Percentiles rank a stretch among this genome's conserved stretches.
These are phyloP conservation scores for Eretmochelys imbricata DNA, from an alignment of 2,113 vertebrate genomes.

Conservation along the genomic window DNA sequence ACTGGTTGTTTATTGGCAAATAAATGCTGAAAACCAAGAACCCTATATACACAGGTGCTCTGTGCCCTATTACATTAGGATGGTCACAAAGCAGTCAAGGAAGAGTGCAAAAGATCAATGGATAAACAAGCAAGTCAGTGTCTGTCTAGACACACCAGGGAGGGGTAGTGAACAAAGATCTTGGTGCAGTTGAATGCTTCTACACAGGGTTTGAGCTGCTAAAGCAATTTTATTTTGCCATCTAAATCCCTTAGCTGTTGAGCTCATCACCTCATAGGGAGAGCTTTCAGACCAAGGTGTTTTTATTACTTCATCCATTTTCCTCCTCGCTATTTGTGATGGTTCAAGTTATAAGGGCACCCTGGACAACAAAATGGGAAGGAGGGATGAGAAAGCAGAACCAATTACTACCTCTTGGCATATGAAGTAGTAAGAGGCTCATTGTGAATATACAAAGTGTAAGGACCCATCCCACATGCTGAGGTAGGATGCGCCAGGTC, in stretches of 20 bases:
- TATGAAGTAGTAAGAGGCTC: background rate
- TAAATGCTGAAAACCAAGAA: slow-evolving; percentile 65
- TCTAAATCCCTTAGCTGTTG: background rate
- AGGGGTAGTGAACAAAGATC: slow-evolving; percentile 25
- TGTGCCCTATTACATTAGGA: slow-evolving; percentile 63
- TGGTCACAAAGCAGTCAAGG: slow-evolving; percentile 40
- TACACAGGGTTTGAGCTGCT: background rate
- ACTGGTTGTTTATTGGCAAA: slow-evolving; percentile 73
- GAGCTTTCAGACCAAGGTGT: background rate
- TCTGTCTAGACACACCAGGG: slow-evolving; percentile 23
- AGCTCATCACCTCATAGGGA: background rate
- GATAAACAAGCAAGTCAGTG: slow-evolving; percentile 60
- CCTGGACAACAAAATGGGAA: background rate
- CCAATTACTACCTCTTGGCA: background rate
- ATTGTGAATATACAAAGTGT: background rate
- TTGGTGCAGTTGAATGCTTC: background rate
- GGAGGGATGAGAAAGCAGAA: background rate
- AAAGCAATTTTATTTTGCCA: background rate
- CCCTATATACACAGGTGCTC: slow-evolving; percentile 53
- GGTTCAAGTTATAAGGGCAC: background rate
- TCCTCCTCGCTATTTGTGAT: background rate
- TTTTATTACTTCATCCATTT: background rate
- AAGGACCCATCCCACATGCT: background rate
- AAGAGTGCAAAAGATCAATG: slow-evolving; percentile 66
- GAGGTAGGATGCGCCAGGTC: background rate